Evolutionary conservation across 1,140 invertebrate genomes (phyloP).

Genomic region (Hypothenemus hampei): DNA sequence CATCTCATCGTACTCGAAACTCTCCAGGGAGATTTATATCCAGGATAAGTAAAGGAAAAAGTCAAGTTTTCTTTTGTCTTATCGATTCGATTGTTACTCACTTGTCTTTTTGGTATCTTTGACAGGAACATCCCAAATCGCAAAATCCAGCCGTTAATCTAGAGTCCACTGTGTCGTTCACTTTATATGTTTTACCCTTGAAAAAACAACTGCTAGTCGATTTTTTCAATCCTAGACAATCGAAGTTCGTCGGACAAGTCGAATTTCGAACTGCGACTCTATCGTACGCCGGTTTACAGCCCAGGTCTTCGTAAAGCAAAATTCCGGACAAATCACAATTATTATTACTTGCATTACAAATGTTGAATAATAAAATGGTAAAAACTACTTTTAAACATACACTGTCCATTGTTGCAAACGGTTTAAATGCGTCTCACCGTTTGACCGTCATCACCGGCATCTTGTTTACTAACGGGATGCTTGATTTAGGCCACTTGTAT

Average conservation of each 20-base stretch:
- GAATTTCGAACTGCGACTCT: background rate
- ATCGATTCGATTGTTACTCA: too few species aligned
- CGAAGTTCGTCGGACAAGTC: constrained; percentile 25
- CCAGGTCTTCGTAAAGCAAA: constrained; percentile 29
- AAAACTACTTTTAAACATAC: too few species aligned
- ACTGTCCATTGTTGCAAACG: background rate
- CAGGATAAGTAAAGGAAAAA: too few species aligned
- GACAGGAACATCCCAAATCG: constrained; percentile 28
- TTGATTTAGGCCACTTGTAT: too few species aligned
- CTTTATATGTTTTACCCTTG: constrained; percentile 17
- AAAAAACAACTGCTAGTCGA: constrained; percentile 20
- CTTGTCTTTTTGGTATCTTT: constrained; percentile 15
- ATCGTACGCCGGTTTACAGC: constrained; percentile 21
- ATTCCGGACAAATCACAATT: constrained; percentile 19
- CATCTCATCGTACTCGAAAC: too few species aligned
- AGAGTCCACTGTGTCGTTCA: constrained; percentile 24
- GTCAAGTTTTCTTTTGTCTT: too few species aligned
- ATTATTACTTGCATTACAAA: too few species aligned
- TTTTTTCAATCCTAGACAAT: constrained; percentile 23
- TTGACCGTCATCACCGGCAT: too few species aligned
- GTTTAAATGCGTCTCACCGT: too few species aligned
- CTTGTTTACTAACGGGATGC: too few species aligned
- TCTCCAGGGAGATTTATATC: too few species aligned
- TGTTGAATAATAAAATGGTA: too few species aligned
- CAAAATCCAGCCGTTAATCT: constrained; percentile 15